Evolutionary conservation across 92 coral and sea anemone species (phyloP), one percentile per base, ranked within the genome.

Genomic region (Heteractis magnifica): DNA sequence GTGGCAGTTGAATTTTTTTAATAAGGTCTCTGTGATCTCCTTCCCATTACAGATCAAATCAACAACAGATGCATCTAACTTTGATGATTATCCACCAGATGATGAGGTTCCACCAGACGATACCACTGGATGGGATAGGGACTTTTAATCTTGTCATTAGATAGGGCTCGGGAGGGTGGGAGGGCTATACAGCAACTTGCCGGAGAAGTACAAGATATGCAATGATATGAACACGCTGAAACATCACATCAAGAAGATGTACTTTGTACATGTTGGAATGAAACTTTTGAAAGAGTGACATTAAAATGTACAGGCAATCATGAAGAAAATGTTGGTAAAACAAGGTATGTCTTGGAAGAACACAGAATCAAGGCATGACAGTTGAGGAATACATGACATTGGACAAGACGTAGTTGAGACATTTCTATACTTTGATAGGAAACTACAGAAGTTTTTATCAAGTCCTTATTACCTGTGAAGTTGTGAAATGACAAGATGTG

Each of bases 31-130:
- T 12, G 19, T 15, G 8, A 10, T 78, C 41, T 77, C 21, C 68
- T 81, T 72, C 76, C 64, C 16, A n/a, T 5, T 23, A 62, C 77
- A 96, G 99, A 94, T 96, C 87, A 96, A 96, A 86, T 92, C 95
- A 34, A 85, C 90, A 21, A 92, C 94, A 44, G 99, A 96, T 84
- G 95, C 98, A n/a, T 96, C 99, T 10, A 96, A 96, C 93, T 96
- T 96, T 52, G 99, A 96, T 56, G 99, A 96, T 75, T 96, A 96
- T 58, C 99, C 99, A 0, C 94, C 99, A 0, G 99, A 96, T 51
- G 99, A 96, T 21, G 99, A 96, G 20, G 87, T 94, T 1, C 99
- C 99, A 1, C 92, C 92, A 8, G 95, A 94, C 71, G 99, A 96
- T 72, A 78, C 85, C 15, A 87, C 98, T 4, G 99, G 99, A 20